Evolutionary conservation across 2,113 vertebrate species (phyloP).

Genomic region (Hoplias malabaricus): DNA sequence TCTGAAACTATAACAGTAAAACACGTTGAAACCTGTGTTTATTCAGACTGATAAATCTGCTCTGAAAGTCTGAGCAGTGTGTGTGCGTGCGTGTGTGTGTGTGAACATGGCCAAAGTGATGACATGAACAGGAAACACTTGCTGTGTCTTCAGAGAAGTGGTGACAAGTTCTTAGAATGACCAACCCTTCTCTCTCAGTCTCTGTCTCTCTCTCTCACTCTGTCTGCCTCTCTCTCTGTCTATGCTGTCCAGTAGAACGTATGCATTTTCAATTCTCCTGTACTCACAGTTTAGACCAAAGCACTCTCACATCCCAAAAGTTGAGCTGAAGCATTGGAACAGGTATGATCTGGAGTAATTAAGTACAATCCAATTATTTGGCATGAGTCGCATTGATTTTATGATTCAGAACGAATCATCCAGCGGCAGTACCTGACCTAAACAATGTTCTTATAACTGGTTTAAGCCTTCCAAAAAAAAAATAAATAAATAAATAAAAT

Average conservation of each 20-base stretch:
- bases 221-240: slow-evolving; percentile 60
- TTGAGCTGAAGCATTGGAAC: too few relatives aligned
- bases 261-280: slow-evolving; percentile 37
- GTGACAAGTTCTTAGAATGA: slow-evolving; percentile 72
- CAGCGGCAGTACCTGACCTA: too few relatives aligned
- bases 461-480: too few relatives aligned
- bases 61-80: neutral
- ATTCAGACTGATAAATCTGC: neutral
- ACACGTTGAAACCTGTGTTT: neutral
- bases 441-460: too few relatives aligned
- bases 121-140: slow-evolving; percentile 68
- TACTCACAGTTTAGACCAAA: slow-evolving; percentile 41
- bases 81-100: neutral
- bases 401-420: too few relatives aligned
- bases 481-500: too few relatives aligned
- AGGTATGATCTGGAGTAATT: too few relatives aligned
- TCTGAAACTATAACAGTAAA: slow-evolving; percentile 1
- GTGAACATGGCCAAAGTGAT: slow-evolving; percentile 50
- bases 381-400: too few relatives aligned
- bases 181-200: slow-evolving; percentile 67
- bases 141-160: slow-evolving; percentile 68
- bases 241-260: slow-evolving; percentile 46
- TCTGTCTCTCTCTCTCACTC: slow-evolving; percentile 53
- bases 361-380: too few relatives aligned
- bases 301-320: slow-evolving; percentile 46